A percentile compares a stretch with the other conserved stretches of the same genome.
Evolutionary conservation across 2,797 vertebrate species (phyloP).

Genomic region (Pangasius sanitwongsei): DNA sequence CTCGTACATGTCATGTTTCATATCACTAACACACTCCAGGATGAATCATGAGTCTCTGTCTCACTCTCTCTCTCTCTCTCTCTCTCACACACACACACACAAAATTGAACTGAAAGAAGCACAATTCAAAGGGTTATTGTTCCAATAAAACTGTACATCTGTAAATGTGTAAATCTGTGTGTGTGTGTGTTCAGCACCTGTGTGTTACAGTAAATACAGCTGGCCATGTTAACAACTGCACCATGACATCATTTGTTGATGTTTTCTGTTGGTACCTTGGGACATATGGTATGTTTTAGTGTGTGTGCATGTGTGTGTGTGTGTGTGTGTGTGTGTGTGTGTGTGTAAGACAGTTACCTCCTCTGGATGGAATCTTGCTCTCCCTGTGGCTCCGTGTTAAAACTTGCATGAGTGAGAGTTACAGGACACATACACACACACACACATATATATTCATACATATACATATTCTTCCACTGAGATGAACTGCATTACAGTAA

Average conservation of each 20-base stretch:
- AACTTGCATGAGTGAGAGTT: conserved; percentile 54
- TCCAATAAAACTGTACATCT: neutral
- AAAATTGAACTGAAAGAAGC: neutral
- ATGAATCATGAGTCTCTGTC: neutral
- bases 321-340: conserved; percentile 49
- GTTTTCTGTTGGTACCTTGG: conserved; percentile 66
- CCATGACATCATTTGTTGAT: conserved; percentile 57
- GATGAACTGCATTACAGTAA: conserved; percentile 1
- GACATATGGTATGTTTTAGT: conserved; percentile 51
- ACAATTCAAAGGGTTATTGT: neutral
- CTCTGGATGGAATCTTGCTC: conserved; percentile 58
- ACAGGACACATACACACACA: conserved; percentile 28
- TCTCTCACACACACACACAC: neutral
- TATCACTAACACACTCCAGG: neutral
- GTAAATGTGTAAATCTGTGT: neutral
- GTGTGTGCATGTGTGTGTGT: conserved; percentile 2
- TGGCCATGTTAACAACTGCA: conserved; percentile 59
- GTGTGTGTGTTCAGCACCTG: conserved; percentile 63
- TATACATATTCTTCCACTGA: conserved; percentile 2
- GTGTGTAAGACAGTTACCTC: conserved; percentile 23
- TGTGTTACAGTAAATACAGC: conserved; percentile 60
- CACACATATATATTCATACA: neutral
- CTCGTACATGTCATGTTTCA: neutral
- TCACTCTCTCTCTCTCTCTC: neutral
- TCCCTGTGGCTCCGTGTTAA: conserved; percentile 53